Percentiles rank a stretch among this genome's conserved stretches.
These are phyloP conservation scores for Scolopax mira DNA, from an alignment of 2,113 vertebrate genomes.

Conservation along the genomic window DNA sequence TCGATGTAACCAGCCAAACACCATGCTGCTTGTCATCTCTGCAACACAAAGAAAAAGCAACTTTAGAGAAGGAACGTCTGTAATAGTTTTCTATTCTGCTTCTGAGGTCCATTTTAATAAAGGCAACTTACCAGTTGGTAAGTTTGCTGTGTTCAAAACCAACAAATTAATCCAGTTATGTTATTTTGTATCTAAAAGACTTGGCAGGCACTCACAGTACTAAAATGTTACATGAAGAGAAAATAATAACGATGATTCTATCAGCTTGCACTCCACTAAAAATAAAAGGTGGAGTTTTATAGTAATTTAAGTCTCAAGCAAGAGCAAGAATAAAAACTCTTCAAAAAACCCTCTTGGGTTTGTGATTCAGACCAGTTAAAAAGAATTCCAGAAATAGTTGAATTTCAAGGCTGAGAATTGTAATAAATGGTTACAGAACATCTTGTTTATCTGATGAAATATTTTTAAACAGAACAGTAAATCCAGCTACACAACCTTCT, in stretches of 20 bases:
- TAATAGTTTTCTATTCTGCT: background rate
- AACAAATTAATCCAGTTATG: background rate
- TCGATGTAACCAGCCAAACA: background rate
- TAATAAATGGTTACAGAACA: background rate
- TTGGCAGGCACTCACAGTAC: background rate
- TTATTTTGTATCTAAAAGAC: background rate
- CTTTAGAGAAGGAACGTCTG: background rate
- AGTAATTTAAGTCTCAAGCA: background rate
- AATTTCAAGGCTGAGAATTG: background rate
- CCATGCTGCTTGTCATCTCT: background rate
- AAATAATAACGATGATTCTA: rapidly evolving
- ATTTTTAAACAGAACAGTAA: background rate
- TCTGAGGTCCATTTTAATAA: background rate
- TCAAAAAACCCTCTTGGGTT: background rate
- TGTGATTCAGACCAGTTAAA: background rate
- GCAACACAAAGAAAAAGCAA: background rate
- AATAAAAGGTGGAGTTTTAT: background rate
- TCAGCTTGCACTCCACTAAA: background rate
- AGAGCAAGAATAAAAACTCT: background rate
- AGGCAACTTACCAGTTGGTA: background rate
- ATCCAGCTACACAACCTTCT: background rate
- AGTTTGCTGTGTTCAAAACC: background rate
- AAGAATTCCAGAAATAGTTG: background rate
- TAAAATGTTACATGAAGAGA: background rate
- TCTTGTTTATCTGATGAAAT: background rate